Conservation (phyloP, 2,113 vertebrate genomes). For the Oreotragus oreotragus region DNA sequence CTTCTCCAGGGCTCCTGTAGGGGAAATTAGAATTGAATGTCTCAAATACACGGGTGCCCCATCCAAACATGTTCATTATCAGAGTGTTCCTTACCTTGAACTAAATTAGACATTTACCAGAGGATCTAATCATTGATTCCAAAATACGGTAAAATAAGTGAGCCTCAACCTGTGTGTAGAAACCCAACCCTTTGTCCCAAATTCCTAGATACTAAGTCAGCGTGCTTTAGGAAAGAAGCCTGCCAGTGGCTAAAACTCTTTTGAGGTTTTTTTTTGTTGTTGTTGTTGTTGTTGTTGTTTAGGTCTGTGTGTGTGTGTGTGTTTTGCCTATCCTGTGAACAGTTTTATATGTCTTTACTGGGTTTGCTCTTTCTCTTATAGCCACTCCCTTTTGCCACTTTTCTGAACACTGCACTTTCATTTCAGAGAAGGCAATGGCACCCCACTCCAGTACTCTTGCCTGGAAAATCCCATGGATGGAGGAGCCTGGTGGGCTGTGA, state of each 20-base stretch:
- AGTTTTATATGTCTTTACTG: neutral
- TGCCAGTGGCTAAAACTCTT: neutral
- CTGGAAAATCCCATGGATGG: too few relatives aligned
- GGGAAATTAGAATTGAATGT: neutral
- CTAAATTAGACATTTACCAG: neutral
- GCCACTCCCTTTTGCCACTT: neutral
- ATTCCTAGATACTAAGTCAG: neutral
- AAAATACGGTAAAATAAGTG: neutral
- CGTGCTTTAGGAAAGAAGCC: neutral
- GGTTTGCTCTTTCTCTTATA: conserved; percentile 37
- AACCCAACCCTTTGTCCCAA: neutral
- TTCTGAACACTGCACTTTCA: conserved; percentile 50
- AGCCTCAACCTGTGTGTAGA: neutral
- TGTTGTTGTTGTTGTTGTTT: too few relatives aligned
- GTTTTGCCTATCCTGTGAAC: neutral
- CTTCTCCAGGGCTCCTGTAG: neutral
- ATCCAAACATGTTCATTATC: neutral
- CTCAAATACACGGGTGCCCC: neutral
- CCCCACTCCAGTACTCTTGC: too few relatives aligned
- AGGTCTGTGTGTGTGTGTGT: neutral
- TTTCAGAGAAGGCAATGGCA: neutral
- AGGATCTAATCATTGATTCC: neutral
- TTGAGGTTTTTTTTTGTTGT: neutral
- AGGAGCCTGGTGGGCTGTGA: too few relatives aligned
- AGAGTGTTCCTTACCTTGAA: neutral